Percentiles rank a stretch among this genome's conserved stretches.
phyloP scores from a whole-genome alignment of 2,113 vertebrate species.

The Cottus gobio region DNA sequence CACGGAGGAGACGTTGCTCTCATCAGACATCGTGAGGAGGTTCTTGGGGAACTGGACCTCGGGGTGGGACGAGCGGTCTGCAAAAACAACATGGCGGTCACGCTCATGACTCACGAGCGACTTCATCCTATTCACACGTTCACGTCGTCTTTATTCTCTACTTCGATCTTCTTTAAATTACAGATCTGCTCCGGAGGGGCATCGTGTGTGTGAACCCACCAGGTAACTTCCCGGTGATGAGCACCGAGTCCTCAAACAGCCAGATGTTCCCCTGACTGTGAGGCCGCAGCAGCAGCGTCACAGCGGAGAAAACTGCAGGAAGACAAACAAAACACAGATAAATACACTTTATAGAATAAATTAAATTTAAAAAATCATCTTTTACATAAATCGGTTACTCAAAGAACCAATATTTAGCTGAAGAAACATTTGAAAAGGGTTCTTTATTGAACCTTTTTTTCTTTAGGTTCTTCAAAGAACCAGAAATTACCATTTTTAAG shows the following conservation, averaged over 20 bases:
- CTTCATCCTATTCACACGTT: no score
- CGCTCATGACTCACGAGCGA: neutral
- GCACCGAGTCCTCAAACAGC: constrained; percentile 93
- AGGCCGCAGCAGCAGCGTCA: constrained; percentile 91
- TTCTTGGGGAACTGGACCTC: constrained; percentile 91
- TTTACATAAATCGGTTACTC: no score
- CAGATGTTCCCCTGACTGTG: constrained; percentile 96
- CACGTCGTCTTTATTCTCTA: no score
- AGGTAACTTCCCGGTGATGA: constrained; percentile 91
- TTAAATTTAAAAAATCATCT: no score
- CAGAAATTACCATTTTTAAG: no score
- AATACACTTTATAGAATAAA: no score
- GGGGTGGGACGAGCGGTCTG: constrained; percentile 91
- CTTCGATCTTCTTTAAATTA: neutral
- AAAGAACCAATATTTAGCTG: no score
- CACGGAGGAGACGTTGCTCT: constrained; percentile 85
- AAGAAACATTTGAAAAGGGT: no score
- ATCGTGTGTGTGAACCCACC: constrained; percentile 74
- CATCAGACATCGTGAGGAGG: constrained; percentile 85
- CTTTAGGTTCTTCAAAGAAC: no score
- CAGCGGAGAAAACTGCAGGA: constrained; percentile 90
- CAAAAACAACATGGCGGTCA: neutral
- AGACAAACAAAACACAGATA: neutral
- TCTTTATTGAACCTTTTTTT: no score
- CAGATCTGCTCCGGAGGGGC: neutral